Evolutionary conservation across 2,797 vertebrate genomes (phyloP).

Genomic region (Enteromius paludinosus): DNA sequence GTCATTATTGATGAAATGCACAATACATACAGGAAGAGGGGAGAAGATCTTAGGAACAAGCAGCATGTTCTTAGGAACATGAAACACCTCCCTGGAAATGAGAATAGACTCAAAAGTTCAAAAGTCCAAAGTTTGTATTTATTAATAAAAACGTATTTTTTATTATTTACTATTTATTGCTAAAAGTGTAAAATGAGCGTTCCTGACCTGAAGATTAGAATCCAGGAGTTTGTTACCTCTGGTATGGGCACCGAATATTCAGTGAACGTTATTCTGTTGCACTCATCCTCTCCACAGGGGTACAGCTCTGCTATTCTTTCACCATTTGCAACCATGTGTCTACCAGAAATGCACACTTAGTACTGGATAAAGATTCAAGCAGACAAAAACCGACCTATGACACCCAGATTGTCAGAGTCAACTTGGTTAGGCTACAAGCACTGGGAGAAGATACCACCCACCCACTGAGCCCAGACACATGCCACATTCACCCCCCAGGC

Average conservation of each 20-base stretch:
- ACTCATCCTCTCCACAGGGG: slow-evolving; percentile 85
- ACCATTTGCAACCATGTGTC: slow-evolving; percentile 82
- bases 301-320: slow-evolving; percentile 76
- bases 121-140: not conserved
- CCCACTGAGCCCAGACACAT: slow-evolving; percentile 45
- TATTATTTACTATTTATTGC: slow-evolving; percentile 8
- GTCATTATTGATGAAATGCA: slow-evolving; percentile 91
- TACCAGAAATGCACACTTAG: slow-evolving; percentile 58
- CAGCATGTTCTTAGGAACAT: slow-evolving; percentile 83
- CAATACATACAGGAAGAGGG: slow-evolving; percentile 75
- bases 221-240: slow-evolving; percentile 82
- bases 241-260: slow-evolving; percentile 82
- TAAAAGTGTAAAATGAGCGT: slow-evolving; percentile 1
- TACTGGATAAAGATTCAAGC: slow-evolving; percentile 29
- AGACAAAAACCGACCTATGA: slow-evolving; percentile 32
- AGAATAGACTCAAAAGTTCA: slow-evolving; percentile 12
- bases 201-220: slow-evolving; percentile 88
- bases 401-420: slow-evolving; percentile 41
- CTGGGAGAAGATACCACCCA: slow-evolving; percentile 28
- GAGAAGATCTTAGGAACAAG: slow-evolving; percentile 83
- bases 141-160: not conserved
- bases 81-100: slow-evolving; percentile 85
- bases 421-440: slow-evolving; percentile 43
- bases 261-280: slow-evolving; percentile 77
- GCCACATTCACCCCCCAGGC: slow-evolving; percentile 68